Evolutionary conservation across 2,113 vertebrate genomes (phyloP), one percentile per base, ranked within the genome.

Genomic region (Nerophis ophidion): DNA sequence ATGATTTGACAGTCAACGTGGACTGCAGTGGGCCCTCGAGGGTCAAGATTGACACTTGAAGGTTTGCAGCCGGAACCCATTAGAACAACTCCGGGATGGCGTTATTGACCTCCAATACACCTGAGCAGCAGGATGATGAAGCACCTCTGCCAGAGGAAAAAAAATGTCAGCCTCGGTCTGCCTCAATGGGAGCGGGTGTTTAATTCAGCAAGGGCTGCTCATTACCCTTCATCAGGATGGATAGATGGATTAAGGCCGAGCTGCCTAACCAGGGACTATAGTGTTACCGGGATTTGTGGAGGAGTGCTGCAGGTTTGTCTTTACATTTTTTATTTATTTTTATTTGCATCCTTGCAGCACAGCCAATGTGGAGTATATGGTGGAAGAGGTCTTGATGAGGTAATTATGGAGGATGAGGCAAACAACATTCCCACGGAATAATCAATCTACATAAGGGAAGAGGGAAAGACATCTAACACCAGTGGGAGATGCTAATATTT

Each of bases 61-160:
- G 70, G 72, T 77, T 75, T 74, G 62, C 55, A 87, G 75, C 82
- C 72, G 62, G 82, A 88, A 87, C 84, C 76, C 65, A 82, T 87
- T 84, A 76, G 61, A 77, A 79, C 72, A 72, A 72, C 74, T 73
- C 75, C 34, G 61, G 77, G 75, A 48, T 65, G 60, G 66, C 80
- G 81, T 81, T 77, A 71, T 77, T 84, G 84, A 86, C 84, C 87
- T 77, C 74, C 68, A 60, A 44, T 66, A 70, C 70, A 80, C 81
- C 75, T 72, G 84, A 80, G 77, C 71, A 64, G 77, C 79, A 73
- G 65, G 61, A 72, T 84, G 83, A 85, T 85, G 74, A 88, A 84
- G 79, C 75, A 68, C 71, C 70, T 75, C 73, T 61, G 77, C 71
- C 57, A 51, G 72, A 15, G 8, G 76, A 33, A 68, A 71, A 76